A percentile compares a stretch with the other conserved stretches of the same genome.
Conservation (phyloP, 1,140 invertebrate species). For the Tribolium castaneum region DNA sequence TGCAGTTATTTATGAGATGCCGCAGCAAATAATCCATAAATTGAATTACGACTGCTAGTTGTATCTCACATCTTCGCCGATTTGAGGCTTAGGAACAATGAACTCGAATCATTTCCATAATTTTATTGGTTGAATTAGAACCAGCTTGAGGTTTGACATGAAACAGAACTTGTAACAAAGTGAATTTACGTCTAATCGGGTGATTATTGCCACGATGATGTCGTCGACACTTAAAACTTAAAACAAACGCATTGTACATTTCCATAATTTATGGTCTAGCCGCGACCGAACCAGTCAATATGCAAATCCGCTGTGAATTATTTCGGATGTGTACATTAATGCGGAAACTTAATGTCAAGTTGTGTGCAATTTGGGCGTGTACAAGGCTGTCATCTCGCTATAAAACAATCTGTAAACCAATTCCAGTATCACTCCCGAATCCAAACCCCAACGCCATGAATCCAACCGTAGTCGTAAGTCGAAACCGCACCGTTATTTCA, state of each 20-base stretch:
- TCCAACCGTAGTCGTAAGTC: background rate
- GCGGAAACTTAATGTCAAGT: slow-evolving; percentile 38
- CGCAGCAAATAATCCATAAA: slow-evolving; percentile 14
- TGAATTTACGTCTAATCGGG: too few species aligned
- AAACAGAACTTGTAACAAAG: background rate
- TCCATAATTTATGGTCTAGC: slow-evolving; percentile 28
- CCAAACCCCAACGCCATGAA: slow-evolving; percentile 5
- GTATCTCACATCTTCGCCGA: background rate
- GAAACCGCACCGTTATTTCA: background rate
- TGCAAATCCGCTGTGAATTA: slow-evolving; percentile 19
- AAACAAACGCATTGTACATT: slow-evolving; percentile 3
- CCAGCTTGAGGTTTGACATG: background rate
- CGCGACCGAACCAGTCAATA: slow-evolving; percentile 24
- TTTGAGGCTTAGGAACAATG: slow-evolving; percentile 7
- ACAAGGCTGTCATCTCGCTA: slow-evolving; percentile 31
- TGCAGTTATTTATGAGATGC: slow-evolving; percentile 5
- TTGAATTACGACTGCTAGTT: slow-evolving; percentile 9
- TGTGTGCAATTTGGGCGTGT: slow-evolving; percentile 35
- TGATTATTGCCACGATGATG: background rate
- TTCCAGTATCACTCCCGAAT: slow-evolving; percentile 7
- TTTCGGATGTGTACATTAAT: slow-evolving; percentile 30
- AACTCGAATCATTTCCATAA: slow-evolving; percentile 18
- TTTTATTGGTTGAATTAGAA: background rate
- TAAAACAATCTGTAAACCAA: slow-evolving; percentile 28
- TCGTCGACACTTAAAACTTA: background rate